These are phyloP conservation scores for Gymnarchus niloticus DNA, from an alignment of 2,113 vertebrate genomes.

Conservation along the genomic window DNA sequence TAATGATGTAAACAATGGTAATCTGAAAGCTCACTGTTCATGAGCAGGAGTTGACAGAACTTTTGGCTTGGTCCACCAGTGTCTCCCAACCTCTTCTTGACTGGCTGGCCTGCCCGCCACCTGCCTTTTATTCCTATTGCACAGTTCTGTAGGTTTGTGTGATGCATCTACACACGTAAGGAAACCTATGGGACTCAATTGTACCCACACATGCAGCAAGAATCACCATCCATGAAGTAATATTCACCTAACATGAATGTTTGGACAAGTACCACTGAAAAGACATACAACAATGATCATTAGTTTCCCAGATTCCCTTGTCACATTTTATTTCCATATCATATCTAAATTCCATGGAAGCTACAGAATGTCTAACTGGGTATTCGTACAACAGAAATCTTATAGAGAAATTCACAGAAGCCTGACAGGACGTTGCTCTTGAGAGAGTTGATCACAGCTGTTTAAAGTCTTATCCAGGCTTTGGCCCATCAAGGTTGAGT, in stretches of 20 bases:
- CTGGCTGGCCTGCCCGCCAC: background rate
- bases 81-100: background rate
- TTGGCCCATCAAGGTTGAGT: conserved; percentile 66
- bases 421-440: conserved; percentile 67
- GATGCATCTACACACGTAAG: background rate
- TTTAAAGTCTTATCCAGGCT: conserved; percentile 68
- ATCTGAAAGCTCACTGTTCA: background rate
- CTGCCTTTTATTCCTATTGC: background rate
- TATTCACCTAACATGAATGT: background rate
- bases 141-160: background rate
- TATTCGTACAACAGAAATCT: conserved; percentile 75
- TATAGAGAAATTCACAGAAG: conserved; percentile 36
- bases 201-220: background rate
- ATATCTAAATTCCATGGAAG: conserved; percentile 65
- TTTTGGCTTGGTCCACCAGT: background rate
- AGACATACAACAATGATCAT: background rate
- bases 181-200: background rate
- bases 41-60: background rate
- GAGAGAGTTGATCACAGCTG: conserved; percentile 70
- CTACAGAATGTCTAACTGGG: conserved; percentile 55
- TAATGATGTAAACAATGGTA: background rate
- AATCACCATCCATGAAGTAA: background rate
- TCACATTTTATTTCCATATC: conserved; percentile 50
- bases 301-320: conserved; percentile 5
- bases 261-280: background rate